Base-by-base conservation (phyloP, 53 echinoderm and acorn worm species). In the Arbacia lixula region DNA sequence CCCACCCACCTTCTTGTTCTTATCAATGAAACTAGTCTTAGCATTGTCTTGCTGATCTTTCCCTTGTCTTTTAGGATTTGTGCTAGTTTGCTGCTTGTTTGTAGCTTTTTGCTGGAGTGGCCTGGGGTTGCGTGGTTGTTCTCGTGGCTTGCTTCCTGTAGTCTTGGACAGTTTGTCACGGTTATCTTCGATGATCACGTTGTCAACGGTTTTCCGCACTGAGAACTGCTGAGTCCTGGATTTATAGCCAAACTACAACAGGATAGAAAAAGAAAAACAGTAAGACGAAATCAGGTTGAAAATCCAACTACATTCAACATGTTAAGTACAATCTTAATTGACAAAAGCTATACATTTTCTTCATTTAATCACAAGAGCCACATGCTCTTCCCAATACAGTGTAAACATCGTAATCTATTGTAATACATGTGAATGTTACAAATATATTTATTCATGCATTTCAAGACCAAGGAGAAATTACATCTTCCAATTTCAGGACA, bases 211-310 rank as follows among this genome's bases (percentile, higher is more conserved):
- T 69, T 93, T 96, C 60, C 96, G 66, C n/a, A 96, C 78, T 12
- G 96, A 33, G 61, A 74, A 93, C 26, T 53, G 30, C 66, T 96
- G 96, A 0, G 69, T 83, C 41, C 67, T 86, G 27, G 50, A 51
- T 64, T 91, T 93, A 68, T 96, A 96, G 10, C 93, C 64, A 85
- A 96, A 96, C 93, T 96, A 86, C n/a, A 51, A 25, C 58, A 65
- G 17, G 24, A 3, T 31, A 37, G n/a, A 40, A 65, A 30, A 30
- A 38, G 16, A 46, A 71, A 49, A 27, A 40, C 17, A 71, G n/a
- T n/a, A n/a, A n/a, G n/a, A n/a, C n/a, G n/a, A n/a, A n/a, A n/a
- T n/a, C n/a, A n/a, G n/a, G n/a, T n/a, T n/a, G n/a, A n/a, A n/a
- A n/a, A n/a, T n/a, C n/a, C n/a, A n/a, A n/a, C n/a, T n/a, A n/a